Base-by-base conservation (phyloP, 2,797 vertebrate species). In the Columba guinea region DNA sequence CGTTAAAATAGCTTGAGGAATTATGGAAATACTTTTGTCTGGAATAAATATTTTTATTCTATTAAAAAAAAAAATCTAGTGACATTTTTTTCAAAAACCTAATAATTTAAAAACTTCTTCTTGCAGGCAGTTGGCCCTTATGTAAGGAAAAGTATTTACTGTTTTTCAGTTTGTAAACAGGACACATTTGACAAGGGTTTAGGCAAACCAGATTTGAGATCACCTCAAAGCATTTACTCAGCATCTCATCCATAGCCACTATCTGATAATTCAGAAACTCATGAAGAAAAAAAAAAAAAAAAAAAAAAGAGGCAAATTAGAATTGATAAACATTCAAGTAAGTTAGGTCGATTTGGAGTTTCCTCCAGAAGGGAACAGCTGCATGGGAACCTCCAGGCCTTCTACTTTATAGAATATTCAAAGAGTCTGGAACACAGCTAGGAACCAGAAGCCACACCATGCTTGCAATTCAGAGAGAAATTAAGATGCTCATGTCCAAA, bases 181-280 rank as follows among this genome's bases (percentile, higher is more conserved):
- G 49, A 51, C 2, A 3, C 21, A 0, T 0, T 41, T 55, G 17
- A 23, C 4, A 46, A 73, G n/a, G 7, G 7, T 39, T 82, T 6
- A 64, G 37, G 56, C 11, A 93, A 80, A 89, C 69, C 10, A 70
- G 37, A 69, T 68, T 62, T 35, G 39, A 67, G 28, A 62, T 21
- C 41, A 77, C 22, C 48, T 82, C 22, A 22, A 39, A 46, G 27
- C 12, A 63, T 52, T 52, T 63, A 46, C 16, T 67, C 14, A 30
- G 37, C 37, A 69, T 11, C n/a, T 35, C 30, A 48, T 19, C 22
- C 9, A 10, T 5, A 63, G 37, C 56, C 55, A 58, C n/a, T 28
- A 46, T 28, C 22, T 22, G 30, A 1, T 62, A 56, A 21, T 71
- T 51, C 59, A 77, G 39, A 49, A 27, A 55, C 17, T 18, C 34